A percentile compares a stretch with the other conserved stretches of the same genome.
Evolutionary conservation across 2,113 vertebrate genomes (phyloP).

Genomic region (Gopherus flavomarginatus): DNA sequence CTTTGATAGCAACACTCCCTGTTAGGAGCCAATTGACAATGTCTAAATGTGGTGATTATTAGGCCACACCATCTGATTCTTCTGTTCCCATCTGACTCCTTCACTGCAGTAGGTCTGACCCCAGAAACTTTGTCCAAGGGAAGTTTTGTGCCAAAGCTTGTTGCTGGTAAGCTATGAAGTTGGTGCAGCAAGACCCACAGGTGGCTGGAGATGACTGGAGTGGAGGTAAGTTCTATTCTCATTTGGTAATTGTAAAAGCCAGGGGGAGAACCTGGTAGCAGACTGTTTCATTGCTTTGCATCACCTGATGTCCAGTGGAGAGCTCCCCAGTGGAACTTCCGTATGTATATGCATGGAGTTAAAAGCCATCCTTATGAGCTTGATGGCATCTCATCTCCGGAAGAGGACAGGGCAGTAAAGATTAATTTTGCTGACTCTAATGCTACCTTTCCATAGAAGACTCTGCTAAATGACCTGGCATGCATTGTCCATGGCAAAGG

Average conservation of each 20-base stretch:
- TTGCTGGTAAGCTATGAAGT: not conserved
- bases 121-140: not conserved
- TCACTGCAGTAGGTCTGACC: not conserved
- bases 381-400: not conserved
- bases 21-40: not conserved
- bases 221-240: constrained; percentile 63
- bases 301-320: not conserved
- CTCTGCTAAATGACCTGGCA: not conserved
- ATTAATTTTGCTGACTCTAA: not conserved
- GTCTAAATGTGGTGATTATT: not conserved
- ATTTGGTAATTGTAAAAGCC: not conserved
- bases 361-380: not conserved
- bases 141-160: not conserved
- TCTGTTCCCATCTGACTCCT: not conserved
- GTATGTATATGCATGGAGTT: not conserved
- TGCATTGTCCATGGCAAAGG: not conserved
- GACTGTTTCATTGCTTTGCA: not conserved
- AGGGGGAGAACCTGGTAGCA: not conserved
- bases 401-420: not conserved
- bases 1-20: not conserved
- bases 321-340: not conserved
- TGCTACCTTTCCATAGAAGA: not conserved
- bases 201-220: not conserved
- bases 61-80: not conserved
- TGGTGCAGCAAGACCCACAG: not conserved